Evolutionary conservation across 2,888 invertebrate species (phyloP), one percentile per base, ranked within the genome.

Genomic region (Drosophila anomalipes): DNA sequence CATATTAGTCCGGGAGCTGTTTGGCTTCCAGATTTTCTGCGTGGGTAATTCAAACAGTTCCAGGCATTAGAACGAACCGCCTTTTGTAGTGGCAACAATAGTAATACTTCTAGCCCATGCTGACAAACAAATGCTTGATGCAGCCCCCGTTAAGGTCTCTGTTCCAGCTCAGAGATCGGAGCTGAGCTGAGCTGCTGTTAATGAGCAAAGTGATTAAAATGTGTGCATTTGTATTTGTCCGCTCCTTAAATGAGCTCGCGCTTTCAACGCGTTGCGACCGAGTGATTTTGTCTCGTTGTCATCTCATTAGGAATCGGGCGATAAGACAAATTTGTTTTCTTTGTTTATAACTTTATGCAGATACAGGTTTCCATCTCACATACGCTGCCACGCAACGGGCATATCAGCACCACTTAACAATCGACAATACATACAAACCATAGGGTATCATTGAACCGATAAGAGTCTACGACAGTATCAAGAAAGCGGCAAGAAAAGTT

Each of bases 291-390:
- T 89, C 86, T 85, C 90, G 90, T 91, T 91, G 91, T 91, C 92
- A 89, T 89, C 92, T 92, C 92, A 92, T 92, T 92, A 92, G 91
- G 91, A 91, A 90, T 81, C 86, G 86, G 80, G 85, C 90, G 91
- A 92, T 91, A 91, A 92, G 91, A 92, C 92, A 92, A 92, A 92
- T 92, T 91, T 88, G 91, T 91, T 91, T 91, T 91, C 81, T 82
- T 81, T 87, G 81, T 78, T 84, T 87, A 82, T 83, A 82, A 77
- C 79, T 81, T 89, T 90, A 89, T 88, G 82, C 78, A 89, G 86
- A 90, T 85, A 85, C 83, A 82, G 90, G 89, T 90, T 89, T 81
- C 32, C 33, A 28, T 1, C 22, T 19, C 35, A 28, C 56, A 35
- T 69, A 32, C 74, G 26, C 12, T n/a, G 70, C 67, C 70, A 9